Evolutionary conservation across 1,140 invertebrate genomes (phyloP), one percentile per base, ranked within the genome.

Genomic region (Megalopta genalis): DNA sequence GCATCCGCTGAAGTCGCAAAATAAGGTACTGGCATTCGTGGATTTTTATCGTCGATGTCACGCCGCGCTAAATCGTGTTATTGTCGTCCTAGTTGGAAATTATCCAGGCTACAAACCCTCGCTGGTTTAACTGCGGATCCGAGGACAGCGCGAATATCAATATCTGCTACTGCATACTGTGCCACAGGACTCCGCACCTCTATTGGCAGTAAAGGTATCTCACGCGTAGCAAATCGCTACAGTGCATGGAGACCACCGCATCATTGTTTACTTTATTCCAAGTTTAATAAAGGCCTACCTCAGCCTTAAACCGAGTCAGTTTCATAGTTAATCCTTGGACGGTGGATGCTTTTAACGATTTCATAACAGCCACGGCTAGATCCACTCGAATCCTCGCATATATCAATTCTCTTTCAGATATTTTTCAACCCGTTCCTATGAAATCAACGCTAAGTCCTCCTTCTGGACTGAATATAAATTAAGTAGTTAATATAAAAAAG

Each of bases 61-160:
- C 63, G 49, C 70, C 49, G 57, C 49, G 14, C 27, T 21, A 60
- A 65, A 81, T 69, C 77, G 62, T 73, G 49, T 85, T 84, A 85
- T 84, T 85, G 82, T 84, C 78, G 79, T 85, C 37, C 73, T 54
- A 85, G 65, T 85, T 85, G 84, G 83, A 85, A 81, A 84, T 81
- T 81, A 81, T 85, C 79, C 84, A 84, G 83, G 83, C 18, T 81
- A 70, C 60, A 39, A n/a, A 74, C 57, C 62, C 42, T 66, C 65
- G 66, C 46, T 39, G 66, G 46, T 84, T 72, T 72, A 77, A 76
- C 62, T 39, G 71, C 52, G 46, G 46, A 80, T 86, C 59, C 66
- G 63, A n/a, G 46, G 81, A 66, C 71, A 85, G 80, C 69, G 49
- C 37, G 62, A 65, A 72, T 72, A 78, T 78, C 76, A 78, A 72